Conservation (phyloP, 2,797 vertebrate species). For the Bucorvus abyssinicus region DNA sequence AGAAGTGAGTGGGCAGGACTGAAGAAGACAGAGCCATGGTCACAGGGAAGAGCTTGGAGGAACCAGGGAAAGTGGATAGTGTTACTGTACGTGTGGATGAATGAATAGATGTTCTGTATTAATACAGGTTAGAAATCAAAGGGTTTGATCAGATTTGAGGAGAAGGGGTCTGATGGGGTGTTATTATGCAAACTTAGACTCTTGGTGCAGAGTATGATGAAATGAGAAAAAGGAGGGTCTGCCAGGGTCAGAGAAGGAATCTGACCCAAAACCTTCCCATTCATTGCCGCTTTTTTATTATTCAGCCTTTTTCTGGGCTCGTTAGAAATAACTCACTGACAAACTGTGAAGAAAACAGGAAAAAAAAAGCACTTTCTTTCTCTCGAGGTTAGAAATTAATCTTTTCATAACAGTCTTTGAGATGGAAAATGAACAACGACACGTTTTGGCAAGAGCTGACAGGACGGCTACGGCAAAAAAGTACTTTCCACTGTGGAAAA, state of each 20-base stretch:
- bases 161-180: not conserved
- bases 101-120: not conserved
- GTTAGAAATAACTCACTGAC: not conserved
- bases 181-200: not conserved
- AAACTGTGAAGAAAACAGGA: constrained; percentile 17
- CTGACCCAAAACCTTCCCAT: not conserved
- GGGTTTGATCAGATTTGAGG: not conserved
- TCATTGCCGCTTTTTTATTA: not conserved
- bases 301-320: not conserved
- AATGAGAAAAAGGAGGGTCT: not conserved
- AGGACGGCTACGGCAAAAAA: constrained; percentile 12
- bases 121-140: not conserved
- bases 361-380: constrained; percentile 4
- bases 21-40: not conserved
- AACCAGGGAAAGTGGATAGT: not conserved
- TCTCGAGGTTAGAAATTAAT: constrained; percentile 24
- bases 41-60: not conserved
- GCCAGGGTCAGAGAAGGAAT: not conserved
- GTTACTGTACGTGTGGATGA: not conserved
- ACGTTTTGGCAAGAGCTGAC: constrained; percentile 24
- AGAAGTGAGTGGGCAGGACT: not conserved
- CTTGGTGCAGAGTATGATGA: not conserved
- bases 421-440: constrained; percentile 19
- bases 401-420: constrained; percentile 9
- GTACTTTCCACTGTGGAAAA: constrained; percentile 33